These are phyloP conservation scores for Apantesis nais DNA, from an alignment of 2,888 invertebrate genomes.

Conservation along the genomic window DNA sequence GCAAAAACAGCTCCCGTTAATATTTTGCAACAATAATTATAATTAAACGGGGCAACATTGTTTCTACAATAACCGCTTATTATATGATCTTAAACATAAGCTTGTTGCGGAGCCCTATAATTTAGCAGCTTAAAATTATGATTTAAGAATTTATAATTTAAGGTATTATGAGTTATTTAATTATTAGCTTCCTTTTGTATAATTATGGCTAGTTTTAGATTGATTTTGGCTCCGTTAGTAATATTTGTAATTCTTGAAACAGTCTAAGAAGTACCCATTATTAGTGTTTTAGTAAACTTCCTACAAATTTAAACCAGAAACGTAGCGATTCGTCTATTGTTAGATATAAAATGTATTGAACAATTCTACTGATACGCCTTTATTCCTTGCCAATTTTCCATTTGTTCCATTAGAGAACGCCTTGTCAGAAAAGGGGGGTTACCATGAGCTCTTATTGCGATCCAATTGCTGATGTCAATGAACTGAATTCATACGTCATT, in stretches of 20 bases:
- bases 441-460: too few relatives aligned
- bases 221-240: constrained; percentile 5
- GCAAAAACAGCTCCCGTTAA: constrained; percentile 67
- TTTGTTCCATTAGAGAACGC: neutral
- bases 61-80: constrained; percentile 63
- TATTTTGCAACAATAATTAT: constrained; percentile 53
- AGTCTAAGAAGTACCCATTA: too few relatives aligned
- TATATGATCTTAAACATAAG: constrained; percentile 63
- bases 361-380: neutral
- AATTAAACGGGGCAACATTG: constrained; percentile 65
- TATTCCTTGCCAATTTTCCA: neutral
- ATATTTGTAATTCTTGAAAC: neutral
- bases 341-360: too few relatives aligned
- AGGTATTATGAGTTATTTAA: constrained; percentile 42
- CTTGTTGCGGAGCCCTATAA: constrained; percentile 61
- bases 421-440: too few relatives aligned
- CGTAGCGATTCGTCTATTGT: too few relatives aligned
- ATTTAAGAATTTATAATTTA: constrained; percentile 56
- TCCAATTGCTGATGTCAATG: too few relatives aligned
- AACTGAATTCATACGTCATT: too few relatives aligned
- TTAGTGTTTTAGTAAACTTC: neutral
- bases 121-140: constrained; percentile 64
- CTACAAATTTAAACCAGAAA: neutral
- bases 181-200: constrained; percentile 46
- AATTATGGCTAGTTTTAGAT: constrained; percentile 31